Base-by-base conservation (phyloP, 2,888 invertebrate species). In the Callosobruchus maculatus region DNA sequence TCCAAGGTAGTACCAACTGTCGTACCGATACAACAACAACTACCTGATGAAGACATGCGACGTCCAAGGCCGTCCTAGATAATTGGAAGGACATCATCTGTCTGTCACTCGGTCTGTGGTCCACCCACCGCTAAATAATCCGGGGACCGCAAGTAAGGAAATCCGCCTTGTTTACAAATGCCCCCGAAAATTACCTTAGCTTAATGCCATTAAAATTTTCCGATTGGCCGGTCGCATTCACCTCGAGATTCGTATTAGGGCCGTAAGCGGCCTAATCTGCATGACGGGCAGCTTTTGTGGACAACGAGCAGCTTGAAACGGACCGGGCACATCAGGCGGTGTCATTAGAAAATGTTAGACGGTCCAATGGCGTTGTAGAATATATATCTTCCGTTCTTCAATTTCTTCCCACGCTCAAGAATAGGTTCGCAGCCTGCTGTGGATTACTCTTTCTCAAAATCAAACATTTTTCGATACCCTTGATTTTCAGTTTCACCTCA, bases 141-240 rank as follows among this genome's bases (percentile, higher is more conserved):
- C 49, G 1, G 1, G 18, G 18, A 49, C 49, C 49, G 13, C 49
- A 13, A 30, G 49, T 49, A 49, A 49, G 49, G 9, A 49, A 49
- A 49, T 49, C 49, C 49, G 49, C 13, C 49, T 49, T 49, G 49
- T 49, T 49, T 49, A 49, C 49, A 49, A 49, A 49, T 49, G 49
- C 49, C 49, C 49, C 49, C 5, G 13, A 49, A 49, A 49, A 49
- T 49, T 49, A 49, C 49, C 49, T 49, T 49, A 49, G 49, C 75
- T 81, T 83, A 84, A 84, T 85, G 82, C 83, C 80, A 84, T 85
- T 85, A 84, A 82, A 84, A 84, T 84, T 85, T 85, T 84, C 83
- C 83, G 77, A 80, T 77, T 80, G 83, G 81, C 78, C 80, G 82
- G 75, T 76, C 78, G 73, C 77, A 77, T 73, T 75, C 74, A 77